Evolutionary conservation across 2,888 invertebrate species (phyloP), one percentile per base, ranked within the genome.

Genomic region (Boloria selene): DNA sequence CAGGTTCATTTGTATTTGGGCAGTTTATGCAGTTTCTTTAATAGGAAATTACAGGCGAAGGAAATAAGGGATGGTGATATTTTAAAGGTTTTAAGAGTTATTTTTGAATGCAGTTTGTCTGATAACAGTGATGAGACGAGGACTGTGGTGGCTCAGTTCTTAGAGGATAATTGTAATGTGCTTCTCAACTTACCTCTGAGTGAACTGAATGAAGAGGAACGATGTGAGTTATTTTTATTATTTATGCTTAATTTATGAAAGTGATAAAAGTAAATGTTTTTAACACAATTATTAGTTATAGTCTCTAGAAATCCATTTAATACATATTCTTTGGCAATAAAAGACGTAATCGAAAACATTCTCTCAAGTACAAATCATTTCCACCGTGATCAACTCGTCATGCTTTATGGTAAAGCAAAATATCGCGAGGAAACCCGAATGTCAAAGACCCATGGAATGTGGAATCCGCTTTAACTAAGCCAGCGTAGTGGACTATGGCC

Each of bases 1-100:
- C 61, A 88, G 13, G 86, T 79, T 1, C 84, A 84, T 71, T 77
- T 88, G 16, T 90, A 87, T 71, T 76, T 91, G 65, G 74, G 79
- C 31, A 82, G 85, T 66, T 70, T 88, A 1, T 72, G 80, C 2
- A 77, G 77, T 45, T 86, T 80, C 31, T 74, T 88, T 0, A 72
- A 75, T 7, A 70, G 71, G 7, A 76, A 74, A 60, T 31, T 86
- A 13, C 70, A 64, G 13, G 44, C 38, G 13, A 61, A 58, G 18
- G 13, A 26, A 4, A 38, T 74, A 5, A 31, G 51, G 49, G 63
- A 69, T 56, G 45, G 31, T 3, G 67, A 65, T 2, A 61, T 87
- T 4, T 65, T 85, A 58, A 70, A 80, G 3, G 79, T 86, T 0
- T 55, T 84, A 66, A 78, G 80, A 63, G 71, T 80, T 49, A 68